Conservation (phyloP, 2,888 invertebrate genomes). For the Microlaimidae sp. region DNA sequence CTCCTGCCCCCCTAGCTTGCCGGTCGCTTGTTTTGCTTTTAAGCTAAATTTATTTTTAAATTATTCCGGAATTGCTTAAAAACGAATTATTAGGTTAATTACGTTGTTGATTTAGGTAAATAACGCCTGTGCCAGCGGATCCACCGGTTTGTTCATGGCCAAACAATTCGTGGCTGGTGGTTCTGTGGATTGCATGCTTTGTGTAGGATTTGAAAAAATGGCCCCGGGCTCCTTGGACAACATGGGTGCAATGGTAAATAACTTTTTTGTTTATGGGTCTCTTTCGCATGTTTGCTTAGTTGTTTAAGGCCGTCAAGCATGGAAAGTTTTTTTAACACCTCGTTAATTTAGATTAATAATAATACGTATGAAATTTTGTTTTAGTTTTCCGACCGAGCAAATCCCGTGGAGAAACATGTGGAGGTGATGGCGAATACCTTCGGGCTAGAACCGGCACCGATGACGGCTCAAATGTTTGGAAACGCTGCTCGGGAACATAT, state of each 20-base stretch:
- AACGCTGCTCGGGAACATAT: constrained; percentile 90
- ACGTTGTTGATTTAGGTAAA: constrained; percentile 56
- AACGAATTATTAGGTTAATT: too few species aligned
- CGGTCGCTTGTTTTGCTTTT: too few species aligned
- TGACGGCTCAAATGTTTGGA: constrained; percentile 86
- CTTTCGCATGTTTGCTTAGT: too few species aligned
- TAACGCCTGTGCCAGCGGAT: constrained; percentile 93
- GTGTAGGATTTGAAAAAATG: constrained; percentile 97
- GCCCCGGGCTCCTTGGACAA: constrained; percentile 60
- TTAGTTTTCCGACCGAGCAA: constrained; percentile 59
- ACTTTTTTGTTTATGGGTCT: constrained; percentile 4
- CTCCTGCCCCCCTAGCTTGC: too few species aligned
- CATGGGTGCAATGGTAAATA: constrained; percentile 26
- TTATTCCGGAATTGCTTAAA: too few species aligned
- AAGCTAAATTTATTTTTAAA: too few species aligned
- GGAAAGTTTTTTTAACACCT: too few species aligned
- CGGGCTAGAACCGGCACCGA: constrained; percentile 62
- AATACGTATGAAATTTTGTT: too few species aligned
- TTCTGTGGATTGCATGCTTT: constrained; percentile 69
- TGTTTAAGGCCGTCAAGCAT: too few species aligned
- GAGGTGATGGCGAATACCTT: constrained; percentile 62
- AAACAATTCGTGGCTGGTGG: constrained; percentile 75
- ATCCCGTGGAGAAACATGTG: constrained; percentile 49
- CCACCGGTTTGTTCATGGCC: constrained; percentile 70
- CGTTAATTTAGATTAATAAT: too few species aligned